Evolutionary conservation across 2,888 invertebrate species (phyloP), one percentile per base, ranked within the genome.

Genomic region (Perdita meconis): DNA sequence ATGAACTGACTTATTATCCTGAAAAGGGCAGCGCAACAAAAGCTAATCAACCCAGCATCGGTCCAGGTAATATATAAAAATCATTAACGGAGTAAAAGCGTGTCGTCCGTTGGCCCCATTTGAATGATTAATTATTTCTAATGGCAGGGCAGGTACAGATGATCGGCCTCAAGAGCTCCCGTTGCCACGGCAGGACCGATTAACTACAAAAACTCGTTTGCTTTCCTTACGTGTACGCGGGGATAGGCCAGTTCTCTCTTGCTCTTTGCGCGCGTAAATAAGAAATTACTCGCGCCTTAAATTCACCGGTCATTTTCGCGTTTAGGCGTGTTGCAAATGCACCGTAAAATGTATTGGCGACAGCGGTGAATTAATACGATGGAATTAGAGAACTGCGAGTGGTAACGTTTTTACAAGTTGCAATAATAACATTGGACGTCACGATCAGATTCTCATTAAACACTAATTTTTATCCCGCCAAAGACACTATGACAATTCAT

Each of bases 121-220:
- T 63, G 78, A 83, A 83, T 84, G 86, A 88, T 86, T 87, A 86
- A 88, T 88, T 85, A 81, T 80, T 77, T 80, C 81, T 83, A 86
- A 88, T 81, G 75, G 77, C 69, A n/a, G 76, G 42, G 60, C 50
- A 51, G 59, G 60, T 30, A 66, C 71, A 51, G 72, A 81, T 77
- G 80, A 79, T 75, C 68, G 69, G 47, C 53, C 56, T 59, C 60
- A 13, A 50, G 47, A 34, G 56, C 34, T 36, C 16, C 26, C 66
- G 72, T 36, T 61, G 61, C 65, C 38, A 22, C 63, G 65, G 68
- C 66, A 69, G 70, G 65, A 72, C 53, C 53, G 82, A 78, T 84
- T 77, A 69, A 73, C 67, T 63, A 72, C 61, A 83, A 84, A 79
- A 85, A 85, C 85, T 74, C 75, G 83, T 83, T 82, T 66, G 19